Base-by-base conservation (phyloP, 2,113 vertebrate genomes). In the Entomyzon cyanotis region DNA sequence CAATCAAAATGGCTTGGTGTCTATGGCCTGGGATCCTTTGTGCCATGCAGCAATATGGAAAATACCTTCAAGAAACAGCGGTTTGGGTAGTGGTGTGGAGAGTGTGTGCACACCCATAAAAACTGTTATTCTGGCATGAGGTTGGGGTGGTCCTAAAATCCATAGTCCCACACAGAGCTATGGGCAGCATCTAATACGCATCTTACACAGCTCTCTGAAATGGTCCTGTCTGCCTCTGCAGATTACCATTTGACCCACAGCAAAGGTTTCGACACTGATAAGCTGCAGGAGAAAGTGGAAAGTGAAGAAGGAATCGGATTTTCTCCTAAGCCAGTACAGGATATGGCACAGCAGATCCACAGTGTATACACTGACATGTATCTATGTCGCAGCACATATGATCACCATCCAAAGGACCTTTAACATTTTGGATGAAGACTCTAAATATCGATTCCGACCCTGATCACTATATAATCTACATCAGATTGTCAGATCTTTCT, bases 91-190 rank as follows among this genome's bases (percentile, higher is more conserved):
- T 4, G 25, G 18, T 6, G 13, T 25, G 9, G 15, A 8, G 10
- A 6, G n/a, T 4, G 2, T 25, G 3, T 23, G 44, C 39, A 33
- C 31, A 25, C 4, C 2, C 2, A 9, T 52, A 27, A 10, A 21
- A 75, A 25, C 18, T 20, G 1, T 10, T 86, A 4, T 1, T 62
- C 31, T 42, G 27, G 12, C 8, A 7, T 22, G 20, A 33, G 16
- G 2, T 10, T 65, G 18, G 22, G 8, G 15, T 31, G 24, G 24
- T 35, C 25, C 68, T 85, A 39, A 75, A 65, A 7, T 14, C 9
- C 78, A 33, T 44, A 52, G 53, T 33, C 5, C 52, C 17, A 6
- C 53, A 5, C 4, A 10, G 35, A 41, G 31, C 24, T 63, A 3
- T 28, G 25, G 28, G 31, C 55, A 83, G 4, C 65, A 9, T 9